phyloP scores from a whole-genome alignment of 2,888 invertebrate genomes.

The Zelleria hepariella region DNA sequence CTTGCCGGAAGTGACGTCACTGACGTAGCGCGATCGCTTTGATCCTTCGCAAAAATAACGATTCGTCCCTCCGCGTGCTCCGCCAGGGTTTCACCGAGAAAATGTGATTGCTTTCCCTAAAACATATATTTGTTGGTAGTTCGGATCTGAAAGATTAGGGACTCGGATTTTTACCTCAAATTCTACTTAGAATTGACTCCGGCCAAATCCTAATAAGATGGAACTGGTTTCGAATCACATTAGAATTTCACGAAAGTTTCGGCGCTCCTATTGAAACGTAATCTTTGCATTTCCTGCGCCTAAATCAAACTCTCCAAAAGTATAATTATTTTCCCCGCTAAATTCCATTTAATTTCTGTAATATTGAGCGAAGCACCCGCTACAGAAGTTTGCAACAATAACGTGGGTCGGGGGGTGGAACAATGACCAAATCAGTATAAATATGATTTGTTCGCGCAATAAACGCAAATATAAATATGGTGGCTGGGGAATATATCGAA shows the following conservation, averaged over 20 bases:
- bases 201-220: background rate
- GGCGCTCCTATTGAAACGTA: background rate
- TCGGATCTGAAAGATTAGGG: background rate
- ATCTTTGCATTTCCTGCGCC: background rate
- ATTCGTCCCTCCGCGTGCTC: slow-evolving; percentile 25
- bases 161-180: background rate
- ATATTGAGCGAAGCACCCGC: slow-evolving; percentile 1
- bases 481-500: slow-evolving; percentile 26
- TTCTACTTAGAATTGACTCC: background rate
- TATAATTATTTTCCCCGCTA: background rate
- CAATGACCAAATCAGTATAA: slow-evolving; percentile 33
- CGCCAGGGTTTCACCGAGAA: slow-evolving; percentile 26
- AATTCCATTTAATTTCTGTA: slow-evolving; percentile 4
- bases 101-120: slow-evolving; percentile 38
- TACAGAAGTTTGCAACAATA: background rate
- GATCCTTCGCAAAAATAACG: slow-evolving; percentile 61
- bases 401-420: slow-evolving; percentile 16
- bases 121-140: background rate
- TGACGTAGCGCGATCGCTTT: slow-evolving; percentile 44
- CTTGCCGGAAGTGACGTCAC: slow-evolving; percentile 57
- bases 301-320: background rate
- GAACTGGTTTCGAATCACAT: background rate
- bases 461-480: slow-evolving; percentile 24
- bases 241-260: background rate
- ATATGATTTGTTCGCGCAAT: slow-evolving; percentile 30